These are phyloP conservation scores for Hesperia comma DNA, from an alignment of 2,888 invertebrate species.

Conservation along the genomic window DNA sequence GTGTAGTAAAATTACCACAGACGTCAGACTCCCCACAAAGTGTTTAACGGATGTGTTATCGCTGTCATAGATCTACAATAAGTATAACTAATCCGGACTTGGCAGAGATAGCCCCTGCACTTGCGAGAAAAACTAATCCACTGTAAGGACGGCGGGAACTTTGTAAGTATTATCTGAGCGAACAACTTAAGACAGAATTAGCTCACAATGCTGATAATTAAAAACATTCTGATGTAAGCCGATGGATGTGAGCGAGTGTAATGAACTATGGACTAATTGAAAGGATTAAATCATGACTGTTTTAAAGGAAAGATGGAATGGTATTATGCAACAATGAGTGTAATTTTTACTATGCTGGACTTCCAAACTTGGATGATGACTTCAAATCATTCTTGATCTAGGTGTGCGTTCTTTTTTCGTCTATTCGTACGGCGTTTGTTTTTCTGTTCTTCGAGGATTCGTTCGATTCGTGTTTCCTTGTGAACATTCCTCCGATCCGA, in stretches of 20 bases:
- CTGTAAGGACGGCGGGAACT: slow-evolving; percentile 18
- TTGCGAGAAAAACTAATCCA: slow-evolving; percentile 22
- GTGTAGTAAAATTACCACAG: neutral
- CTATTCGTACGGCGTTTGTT: too few species aligned
- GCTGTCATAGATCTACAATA: slow-evolving; percentile 23
- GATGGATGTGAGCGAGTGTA: slow-evolving; percentile 10
- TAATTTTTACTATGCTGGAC: too few species aligned
- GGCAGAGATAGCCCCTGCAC: slow-evolving; percentile 16
- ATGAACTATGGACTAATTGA: slow-evolving; percentile 9
- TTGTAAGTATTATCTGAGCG: slow-evolving; percentile 32
- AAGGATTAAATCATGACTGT: neutral
- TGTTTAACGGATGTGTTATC: slow-evolving; percentile 13
- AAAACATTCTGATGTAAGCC: slow-evolving; percentile 15
- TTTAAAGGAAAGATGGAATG: neutral
- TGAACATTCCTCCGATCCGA: too few species aligned
- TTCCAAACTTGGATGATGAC: too few species aligned
- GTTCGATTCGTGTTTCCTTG: too few species aligned
- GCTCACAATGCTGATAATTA: slow-evolving; percentile 29
- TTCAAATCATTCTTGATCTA: too few species aligned
- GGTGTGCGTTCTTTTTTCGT: too few species aligned
- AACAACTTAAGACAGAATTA: slow-evolving; percentile 36
- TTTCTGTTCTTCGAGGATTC: too few species aligned
- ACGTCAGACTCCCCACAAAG: neutral
- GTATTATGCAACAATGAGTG: neutral
- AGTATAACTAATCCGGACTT: slow-evolving; percentile 14